Conservation (phyloP, 2,797 vertebrate genomes). For the Rousettus madagascariensis region DNA sequence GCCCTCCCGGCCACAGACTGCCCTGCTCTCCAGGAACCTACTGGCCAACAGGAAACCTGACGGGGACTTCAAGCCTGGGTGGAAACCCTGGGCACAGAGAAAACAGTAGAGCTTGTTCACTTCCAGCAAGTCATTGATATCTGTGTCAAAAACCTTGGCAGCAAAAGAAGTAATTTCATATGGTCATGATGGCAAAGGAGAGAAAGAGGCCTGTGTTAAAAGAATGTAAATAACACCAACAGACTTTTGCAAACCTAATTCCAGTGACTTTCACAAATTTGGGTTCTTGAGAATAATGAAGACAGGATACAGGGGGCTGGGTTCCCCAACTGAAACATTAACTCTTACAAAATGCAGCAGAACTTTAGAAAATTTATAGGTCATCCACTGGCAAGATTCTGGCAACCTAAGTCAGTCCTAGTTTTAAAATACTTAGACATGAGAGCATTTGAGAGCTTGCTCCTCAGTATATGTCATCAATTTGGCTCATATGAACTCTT, state of each 20-base stretch:
- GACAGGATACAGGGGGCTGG: not conserved
- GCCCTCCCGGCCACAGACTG: accelerated
- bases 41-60: not conserved
- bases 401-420: not conserved
- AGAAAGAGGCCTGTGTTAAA: not conserved
- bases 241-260: not conserved
- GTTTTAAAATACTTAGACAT: constrained; percentile 2
- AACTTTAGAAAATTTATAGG: not conserved
- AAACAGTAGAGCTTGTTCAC: not conserved
- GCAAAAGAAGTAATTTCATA: not conserved
- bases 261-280: not conserved
- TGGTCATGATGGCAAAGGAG: not conserved
- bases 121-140: not conserved
- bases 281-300: not conserved
- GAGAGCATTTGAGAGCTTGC: no score
- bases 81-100: not conserved
- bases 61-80: not conserved
- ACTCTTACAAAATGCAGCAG: not conserved
- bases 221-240: not conserved
- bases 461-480: no score
- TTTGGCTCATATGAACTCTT: no score
- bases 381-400: not conserved
- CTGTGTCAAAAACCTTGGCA: not conserved
- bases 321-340: not conserved
- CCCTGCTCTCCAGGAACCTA: not conserved